These are phyloP conservation scores for Enoplolaimus lenunculus DNA, from an alignment of 2,888 invertebrate species.

Conservation along the genomic window DNA sequence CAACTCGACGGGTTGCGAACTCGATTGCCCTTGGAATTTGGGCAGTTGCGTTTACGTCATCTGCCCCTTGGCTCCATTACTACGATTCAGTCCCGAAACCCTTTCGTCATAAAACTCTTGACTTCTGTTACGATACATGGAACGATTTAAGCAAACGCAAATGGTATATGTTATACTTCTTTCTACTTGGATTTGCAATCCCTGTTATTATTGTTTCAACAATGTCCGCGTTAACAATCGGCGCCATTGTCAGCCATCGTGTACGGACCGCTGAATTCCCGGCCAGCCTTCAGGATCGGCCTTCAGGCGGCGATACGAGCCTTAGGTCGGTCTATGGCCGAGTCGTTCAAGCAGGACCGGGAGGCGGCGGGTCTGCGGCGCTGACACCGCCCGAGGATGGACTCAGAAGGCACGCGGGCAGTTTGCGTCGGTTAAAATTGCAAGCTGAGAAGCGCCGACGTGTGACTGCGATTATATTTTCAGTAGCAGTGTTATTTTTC, in stretches of 20 bases:
- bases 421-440: too few species aligned
- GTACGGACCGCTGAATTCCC: not conserved
- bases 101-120: not conserved
- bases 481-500: constrained; percentile 2
- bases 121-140: constrained; percentile 7
- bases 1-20: not conserved
- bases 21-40: constrained; percentile 1
- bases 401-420: too few species aligned
- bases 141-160: not conserved
- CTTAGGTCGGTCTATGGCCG: too few species aligned
- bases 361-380: not conserved
- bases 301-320: too few species aligned
- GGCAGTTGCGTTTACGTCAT: not conserved
- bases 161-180: constrained; percentile 8
- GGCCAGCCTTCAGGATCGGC: too few species aligned
- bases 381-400: too few species aligned
- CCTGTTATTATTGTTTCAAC: constrained; percentile 4
- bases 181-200: constrained; percentile 12
- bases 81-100: too few species aligned
- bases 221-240: not conserved
- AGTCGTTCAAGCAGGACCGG: not conserved
- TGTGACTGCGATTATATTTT: not conserved
- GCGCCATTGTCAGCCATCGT: constrained; percentile 3
- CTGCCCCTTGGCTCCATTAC: constrained; percentile 14
- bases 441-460: not conserved